A percentile compares a stretch with the other conserved stretches of the same genome.
Conservation (phyloP, 2,888 invertebrate genomes). For the Coenonympha arcania region DNA sequence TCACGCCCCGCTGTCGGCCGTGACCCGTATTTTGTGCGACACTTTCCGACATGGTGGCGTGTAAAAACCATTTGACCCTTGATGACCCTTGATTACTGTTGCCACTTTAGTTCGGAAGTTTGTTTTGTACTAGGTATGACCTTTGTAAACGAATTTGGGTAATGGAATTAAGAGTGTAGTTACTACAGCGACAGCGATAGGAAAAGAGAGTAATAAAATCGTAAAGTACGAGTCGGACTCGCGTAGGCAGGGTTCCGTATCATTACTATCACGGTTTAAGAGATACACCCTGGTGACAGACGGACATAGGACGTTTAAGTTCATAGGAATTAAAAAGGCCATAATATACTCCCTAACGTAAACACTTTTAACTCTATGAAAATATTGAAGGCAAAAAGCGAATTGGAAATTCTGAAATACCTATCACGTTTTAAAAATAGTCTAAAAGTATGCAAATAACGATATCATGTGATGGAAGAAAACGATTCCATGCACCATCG, state of each 20-base stretch:
- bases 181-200: too few species aligned
- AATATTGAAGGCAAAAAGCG: background rate
- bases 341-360: too few species aligned
- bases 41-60: background rate
- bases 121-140: background rate
- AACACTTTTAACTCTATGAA: background rate
- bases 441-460: slow-evolving; percentile 28
- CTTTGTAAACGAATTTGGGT: too few species aligned
- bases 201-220: too few species aligned
- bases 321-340: too few species aligned
- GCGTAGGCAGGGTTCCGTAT: too few species aligned
- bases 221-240: too few species aligned
- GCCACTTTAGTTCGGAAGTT: background rate
- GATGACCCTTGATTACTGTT: background rate
- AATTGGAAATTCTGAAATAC: background rate
- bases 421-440: slow-evolving; percentile 6
- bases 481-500: slow-evolving; percentile 30
- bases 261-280: too few species aligned
- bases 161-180: too few species aligned
- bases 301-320: too few species aligned
- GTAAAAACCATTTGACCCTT: slow-evolving; percentile 2
- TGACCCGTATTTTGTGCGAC: slow-evolving; percentile 6
- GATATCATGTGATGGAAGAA: slow-evolving; percentile 27
- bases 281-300: too few species aligned
- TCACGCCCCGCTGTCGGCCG: background rate